Percentiles rank a stretch among this genome's conserved stretches.
phyloP scores from a whole-genome alignment of 1,140 invertebrate genomes.

The Epicauta chinensis region DNA sequence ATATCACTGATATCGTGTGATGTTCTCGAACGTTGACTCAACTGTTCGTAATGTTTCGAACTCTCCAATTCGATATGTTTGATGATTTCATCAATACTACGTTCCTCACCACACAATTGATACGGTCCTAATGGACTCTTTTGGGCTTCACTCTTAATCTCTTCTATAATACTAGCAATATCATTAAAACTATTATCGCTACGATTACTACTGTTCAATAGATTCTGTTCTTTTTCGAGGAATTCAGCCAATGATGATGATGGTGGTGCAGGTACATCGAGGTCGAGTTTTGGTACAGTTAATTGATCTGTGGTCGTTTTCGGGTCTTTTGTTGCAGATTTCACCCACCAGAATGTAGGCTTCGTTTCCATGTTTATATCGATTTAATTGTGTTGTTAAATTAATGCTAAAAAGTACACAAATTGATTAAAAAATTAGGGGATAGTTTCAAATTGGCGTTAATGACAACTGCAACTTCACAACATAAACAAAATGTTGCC shows the following conservation, averaged over 20 bases:
- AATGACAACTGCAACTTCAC: too few species aligned
- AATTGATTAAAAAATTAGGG: too few species aligned
- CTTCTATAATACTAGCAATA: constrained; percentile 41
- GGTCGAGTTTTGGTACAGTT: constrained; percentile 22
- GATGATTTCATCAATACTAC: constrained; percentile 41
- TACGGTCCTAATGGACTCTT: constrained; percentile 40
- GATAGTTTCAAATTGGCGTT: too few species aligned
- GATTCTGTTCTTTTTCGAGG: constrained; percentile 33
- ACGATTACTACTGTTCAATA: constrained; percentile 11
- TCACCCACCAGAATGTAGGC: constrained; percentile 36
- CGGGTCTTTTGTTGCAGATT: constrained; percentile 19
- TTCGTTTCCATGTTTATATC: constrained; percentile 36
- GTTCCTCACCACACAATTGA: constrained; percentile 27
- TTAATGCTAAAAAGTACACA: too few species aligned
- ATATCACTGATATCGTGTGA: constrained; percentile 37
- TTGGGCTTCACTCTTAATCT: constrained; percentile 40
- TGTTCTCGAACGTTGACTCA: constrained; percentile 37
- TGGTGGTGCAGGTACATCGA: too few species aligned
- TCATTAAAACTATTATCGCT: constrained; percentile 18
- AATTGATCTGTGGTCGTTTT: constrained; percentile 12
- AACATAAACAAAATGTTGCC: too few species aligned
- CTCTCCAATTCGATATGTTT: constrained; percentile 41
- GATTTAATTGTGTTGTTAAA: constrained; percentile 14
- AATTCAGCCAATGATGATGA: constrained; percentile 35
- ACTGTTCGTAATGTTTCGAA: constrained; percentile 42